These are phyloP conservation scores for Ctena decussata DNA, from an alignment of 2,888 invertebrate species.

Conservation along the genomic window DNA sequence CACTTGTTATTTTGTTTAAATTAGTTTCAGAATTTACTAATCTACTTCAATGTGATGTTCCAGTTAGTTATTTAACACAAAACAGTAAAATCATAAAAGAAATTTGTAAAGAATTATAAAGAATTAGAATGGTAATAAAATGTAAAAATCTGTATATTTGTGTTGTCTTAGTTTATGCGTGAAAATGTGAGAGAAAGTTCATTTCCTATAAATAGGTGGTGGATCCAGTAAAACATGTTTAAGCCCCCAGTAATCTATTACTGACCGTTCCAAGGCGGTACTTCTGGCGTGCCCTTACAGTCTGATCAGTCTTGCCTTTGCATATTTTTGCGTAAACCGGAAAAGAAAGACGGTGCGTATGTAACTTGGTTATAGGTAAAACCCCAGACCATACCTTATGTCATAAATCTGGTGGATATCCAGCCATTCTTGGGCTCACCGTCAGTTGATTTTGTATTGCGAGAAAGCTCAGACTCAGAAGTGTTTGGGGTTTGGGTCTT, in stretches of 20 bases:
- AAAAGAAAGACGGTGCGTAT: no score
- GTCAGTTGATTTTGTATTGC: no score
- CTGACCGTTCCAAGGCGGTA: no score
- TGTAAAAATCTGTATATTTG: conserved; percentile 11
- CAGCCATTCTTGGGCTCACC: no score
- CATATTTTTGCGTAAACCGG: no score
- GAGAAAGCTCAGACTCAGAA: no score
- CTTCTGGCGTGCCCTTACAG: no score
- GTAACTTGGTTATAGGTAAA: no score
- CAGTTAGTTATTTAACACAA: conserved; percentile 7
- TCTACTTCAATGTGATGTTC: conserved; percentile 9
- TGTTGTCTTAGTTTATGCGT: conserved; percentile 9
- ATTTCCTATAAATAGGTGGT: conserved; percentile 7
- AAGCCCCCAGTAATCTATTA: neutral
- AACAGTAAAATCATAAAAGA: conserved; percentile 13
- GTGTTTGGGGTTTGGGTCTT: no score
- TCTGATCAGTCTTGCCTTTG: no score
- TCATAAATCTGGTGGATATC: no score
- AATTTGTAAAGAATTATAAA: conserved; percentile 3
- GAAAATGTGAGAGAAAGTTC: conserved; percentile 12
- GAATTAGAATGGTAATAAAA: conserved; percentile 4
- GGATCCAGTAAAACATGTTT: neutral
- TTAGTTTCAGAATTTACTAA: conserved; percentile 12
- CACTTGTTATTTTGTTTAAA: conserved; percentile 12
- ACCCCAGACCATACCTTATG: no score